Conservation (phyloP, 2,888 invertebrate species). For the Limnephilus rhombicus region DNA sequence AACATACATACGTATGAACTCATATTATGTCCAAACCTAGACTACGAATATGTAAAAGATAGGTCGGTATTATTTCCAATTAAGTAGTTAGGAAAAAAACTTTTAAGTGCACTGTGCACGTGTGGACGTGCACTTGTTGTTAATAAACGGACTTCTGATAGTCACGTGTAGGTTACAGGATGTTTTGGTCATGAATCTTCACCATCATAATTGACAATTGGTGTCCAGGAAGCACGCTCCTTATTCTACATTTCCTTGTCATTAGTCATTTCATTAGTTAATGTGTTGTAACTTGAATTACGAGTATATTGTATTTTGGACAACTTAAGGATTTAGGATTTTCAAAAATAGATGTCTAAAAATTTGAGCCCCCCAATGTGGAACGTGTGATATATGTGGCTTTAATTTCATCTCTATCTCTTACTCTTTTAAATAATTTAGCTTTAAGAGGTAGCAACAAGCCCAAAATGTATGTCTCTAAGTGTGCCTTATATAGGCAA, state of each 20-base stretch:
- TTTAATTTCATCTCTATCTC: background rate
- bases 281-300: background rate
- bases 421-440: background rate
- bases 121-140: background rate
- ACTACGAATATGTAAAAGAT: no score
- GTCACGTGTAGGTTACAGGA: background rate
- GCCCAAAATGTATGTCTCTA: no score
- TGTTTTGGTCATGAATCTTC: background rate
- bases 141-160: background rate
- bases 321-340: background rate
- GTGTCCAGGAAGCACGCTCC: background rate
- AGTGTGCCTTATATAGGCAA: no score
- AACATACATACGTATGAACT: no score
- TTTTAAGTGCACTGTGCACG: background rate
- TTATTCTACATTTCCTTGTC: background rate
- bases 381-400: background rate
- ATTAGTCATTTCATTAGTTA: no score
- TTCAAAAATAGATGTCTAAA: no score
- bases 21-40: no score
- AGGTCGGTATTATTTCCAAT: no score
- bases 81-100: no score
- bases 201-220: background rate
- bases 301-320: background rate
- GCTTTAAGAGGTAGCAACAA: no score
- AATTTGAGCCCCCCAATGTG: no score